These are phyloP conservation scores for Mnemiopsis leidyi DNA, from an alignment of 37 sponge, comb jelly and placozoan species.

Conservation along the genomic window DNA sequence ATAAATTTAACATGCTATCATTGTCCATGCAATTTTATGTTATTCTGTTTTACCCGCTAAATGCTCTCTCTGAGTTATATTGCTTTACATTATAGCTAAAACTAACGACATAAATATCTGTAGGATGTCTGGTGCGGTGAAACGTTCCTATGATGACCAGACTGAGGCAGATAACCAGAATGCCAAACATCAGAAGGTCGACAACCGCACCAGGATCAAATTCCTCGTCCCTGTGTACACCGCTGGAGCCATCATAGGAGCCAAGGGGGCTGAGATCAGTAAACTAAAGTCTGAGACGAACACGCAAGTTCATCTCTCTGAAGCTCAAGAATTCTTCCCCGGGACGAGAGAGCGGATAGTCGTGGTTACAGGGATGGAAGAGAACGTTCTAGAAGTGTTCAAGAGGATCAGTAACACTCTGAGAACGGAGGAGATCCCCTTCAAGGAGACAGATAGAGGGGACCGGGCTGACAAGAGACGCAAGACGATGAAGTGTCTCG, in stretches of 20 bases:
- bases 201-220: conserved; percentile 14
- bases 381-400: conserved; percentile 4
- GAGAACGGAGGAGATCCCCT: conserved; percentile 16
- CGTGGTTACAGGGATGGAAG: conserved; percentile 41
- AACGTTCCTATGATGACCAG: neutral
- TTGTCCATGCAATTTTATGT: no score
- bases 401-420: conserved; percentile 47
- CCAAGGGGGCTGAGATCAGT: conserved; percentile 12
- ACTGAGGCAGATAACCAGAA: neutral
- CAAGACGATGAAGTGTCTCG: conserved; percentile 44
- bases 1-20: no score
- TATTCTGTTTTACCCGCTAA: no score
- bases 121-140: conserved; percentile 36
- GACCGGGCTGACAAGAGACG: conserved; percentile 11
- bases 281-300: conserved; percentile 22
- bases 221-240: conserved; percentile 54
- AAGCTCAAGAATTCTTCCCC: conserved; percentile 25
- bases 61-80: no score
- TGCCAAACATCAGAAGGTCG: neutral
- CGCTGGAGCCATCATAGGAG: conserved; percentile 28
- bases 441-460: neutral
- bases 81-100: no score
- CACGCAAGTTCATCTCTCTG: conserved; percentile 28
- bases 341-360: conserved; percentile 23
- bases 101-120: no score